Percentiles rank a stretch among this genome's conserved stretches.
phyloP scores from a whole-genome alignment of 2,888 invertebrate species.

The Stenurella melanura region DNA sequence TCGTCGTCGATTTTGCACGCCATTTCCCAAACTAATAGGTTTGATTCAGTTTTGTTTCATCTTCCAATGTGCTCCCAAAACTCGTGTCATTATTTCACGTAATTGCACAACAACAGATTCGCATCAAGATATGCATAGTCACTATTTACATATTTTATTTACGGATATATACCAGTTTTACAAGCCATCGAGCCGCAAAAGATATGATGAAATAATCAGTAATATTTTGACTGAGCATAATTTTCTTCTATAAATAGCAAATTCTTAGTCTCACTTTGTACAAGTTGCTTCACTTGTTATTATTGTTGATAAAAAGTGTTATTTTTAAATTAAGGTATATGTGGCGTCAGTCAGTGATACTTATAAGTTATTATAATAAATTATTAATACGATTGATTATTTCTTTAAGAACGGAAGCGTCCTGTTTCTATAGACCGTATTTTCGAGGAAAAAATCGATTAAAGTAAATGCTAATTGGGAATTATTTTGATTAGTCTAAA shows the following conservation, averaged over 20 bases:
- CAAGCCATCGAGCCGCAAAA: not conserved
- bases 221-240: conserved; percentile 2
- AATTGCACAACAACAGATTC: not conserved
- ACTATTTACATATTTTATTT: conserved; percentile 17
- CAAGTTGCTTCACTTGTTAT: not conserved
- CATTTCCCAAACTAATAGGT: no score
- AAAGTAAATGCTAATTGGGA: no score
- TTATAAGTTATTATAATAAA: no score
- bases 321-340: not conserved
- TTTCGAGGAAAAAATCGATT: no score
- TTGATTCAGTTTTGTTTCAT: no score
- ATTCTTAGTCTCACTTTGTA: not conserved
- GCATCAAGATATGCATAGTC: not conserved
- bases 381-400: no score
- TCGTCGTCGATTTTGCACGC: no score
- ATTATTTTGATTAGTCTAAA: no score
- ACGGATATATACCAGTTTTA: not conserved
- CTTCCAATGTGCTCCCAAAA: no score
- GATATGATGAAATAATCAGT: conserved; percentile 14
- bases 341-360: no score
- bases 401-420: no score
- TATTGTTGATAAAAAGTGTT: not conserved
- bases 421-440: no score
- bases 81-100: not conserved
- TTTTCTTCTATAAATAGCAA: conserved; percentile 12